Conservation (phyloP, 2,888 invertebrate genomes). For the Dilophus febrilis region DNA sequence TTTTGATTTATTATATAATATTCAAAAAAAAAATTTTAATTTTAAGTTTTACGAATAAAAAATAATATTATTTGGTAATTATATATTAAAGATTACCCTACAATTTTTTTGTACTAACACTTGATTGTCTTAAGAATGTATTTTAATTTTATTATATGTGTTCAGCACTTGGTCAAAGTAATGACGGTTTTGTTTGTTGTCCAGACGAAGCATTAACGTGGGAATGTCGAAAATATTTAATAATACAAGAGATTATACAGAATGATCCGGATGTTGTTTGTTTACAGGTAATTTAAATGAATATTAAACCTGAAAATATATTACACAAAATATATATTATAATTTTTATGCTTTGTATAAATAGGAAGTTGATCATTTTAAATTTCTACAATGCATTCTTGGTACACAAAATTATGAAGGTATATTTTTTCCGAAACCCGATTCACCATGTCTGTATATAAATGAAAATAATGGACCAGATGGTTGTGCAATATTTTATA, state of each 20-base stretch:
- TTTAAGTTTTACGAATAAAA: background rate
- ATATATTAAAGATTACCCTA: too few species aligned
- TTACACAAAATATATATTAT: too few species aligned
- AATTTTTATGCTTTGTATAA: conserved; percentile 11
- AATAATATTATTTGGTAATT: too few species aligned
- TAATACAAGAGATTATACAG: conserved; percentile 51
- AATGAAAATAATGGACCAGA: conserved; percentile 58
- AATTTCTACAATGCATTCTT: conserved; percentile 43
- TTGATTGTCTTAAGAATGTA: conserved; percentile 4
- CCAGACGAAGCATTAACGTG: conserved; percentile 53
- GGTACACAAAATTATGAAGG: conserved; percentile 48
- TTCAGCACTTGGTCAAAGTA: conserved; percentile 51
- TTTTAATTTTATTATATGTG: conserved; percentile 18
- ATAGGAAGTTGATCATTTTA: conserved; percentile 60
- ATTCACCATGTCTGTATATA: conserved; percentile 57
- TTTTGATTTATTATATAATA: too few species aligned
- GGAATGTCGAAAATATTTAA: conserved; percentile 44
- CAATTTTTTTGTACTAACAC: conserved; percentile 1
- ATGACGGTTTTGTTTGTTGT: conserved; percentile 54
- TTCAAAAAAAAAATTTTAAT: too few species aligned
- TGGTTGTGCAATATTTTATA: conserved; percentile 60
- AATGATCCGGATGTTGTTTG: conserved; percentile 54
- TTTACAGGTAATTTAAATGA: conserved; percentile 36
- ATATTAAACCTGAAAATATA: too few species aligned
- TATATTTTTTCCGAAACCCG: conserved; percentile 56